These are phyloP conservation scores for Rhabdophis nuchalis DNA, from an alignment of 2,797 vertebrate species.

Conservation along the genomic window DNA sequence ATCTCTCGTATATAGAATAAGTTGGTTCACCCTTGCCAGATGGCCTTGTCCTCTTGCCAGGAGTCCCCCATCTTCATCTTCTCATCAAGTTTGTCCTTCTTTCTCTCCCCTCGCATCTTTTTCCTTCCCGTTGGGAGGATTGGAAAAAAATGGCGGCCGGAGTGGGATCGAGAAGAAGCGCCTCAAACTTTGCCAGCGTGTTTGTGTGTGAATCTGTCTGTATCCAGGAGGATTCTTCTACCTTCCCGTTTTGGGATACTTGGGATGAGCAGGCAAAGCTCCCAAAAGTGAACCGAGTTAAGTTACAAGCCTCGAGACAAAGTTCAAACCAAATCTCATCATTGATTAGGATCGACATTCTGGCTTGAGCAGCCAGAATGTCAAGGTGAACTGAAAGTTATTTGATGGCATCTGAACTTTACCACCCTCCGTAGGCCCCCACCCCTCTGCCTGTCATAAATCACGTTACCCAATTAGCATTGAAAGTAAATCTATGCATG, in stretches of 20 bases:
- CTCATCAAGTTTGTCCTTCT: slow-evolving; percentile 20
- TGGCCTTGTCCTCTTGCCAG: slow-evolving; percentile 53
- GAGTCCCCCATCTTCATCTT: slow-evolving; percentile 57
- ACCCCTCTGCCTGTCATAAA: no score
- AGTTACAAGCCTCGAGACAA: no score
- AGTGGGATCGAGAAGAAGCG: not conserved
- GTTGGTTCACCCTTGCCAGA: slow-evolving; percentile 56
- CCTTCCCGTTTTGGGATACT: not conserved
- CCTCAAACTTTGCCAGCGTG: not conserved
- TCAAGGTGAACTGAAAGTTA: no score
- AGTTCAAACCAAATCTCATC: no score
- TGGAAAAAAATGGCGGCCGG: not conserved
- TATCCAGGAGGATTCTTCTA: not conserved
- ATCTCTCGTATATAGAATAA: slow-evolving; percentile 66
- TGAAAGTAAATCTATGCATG: no score
- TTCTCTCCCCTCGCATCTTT: not conserved
- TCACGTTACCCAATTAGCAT: no score
- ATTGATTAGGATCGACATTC: no score
- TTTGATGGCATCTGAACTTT: no score
- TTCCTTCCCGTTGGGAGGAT: slow-evolving; percentile 33
- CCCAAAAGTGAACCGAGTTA: no score
- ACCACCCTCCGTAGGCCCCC: no score
- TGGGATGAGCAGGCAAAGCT: no score
- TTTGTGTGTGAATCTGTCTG: not conserved
- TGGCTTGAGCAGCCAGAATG: no score